Evolutionary conservation across 2,888 invertebrate species (phyloP), one percentile per base, ranked within the genome.

Genomic region (Petrolisthes cinctipes): DNA sequence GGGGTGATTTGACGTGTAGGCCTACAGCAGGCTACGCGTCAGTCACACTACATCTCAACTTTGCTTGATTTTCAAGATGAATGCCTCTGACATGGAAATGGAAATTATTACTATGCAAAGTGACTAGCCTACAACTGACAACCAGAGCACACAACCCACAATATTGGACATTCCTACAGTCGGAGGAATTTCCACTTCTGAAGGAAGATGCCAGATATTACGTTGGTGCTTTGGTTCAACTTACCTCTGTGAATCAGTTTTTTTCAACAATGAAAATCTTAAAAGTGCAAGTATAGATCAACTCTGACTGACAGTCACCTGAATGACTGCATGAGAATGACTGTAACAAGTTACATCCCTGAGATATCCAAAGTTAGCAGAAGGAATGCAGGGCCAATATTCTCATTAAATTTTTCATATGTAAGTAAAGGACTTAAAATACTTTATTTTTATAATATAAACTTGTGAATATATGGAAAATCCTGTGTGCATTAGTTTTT

Each of bases 241-340:
- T 20, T 80, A 53, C 80, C 53, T 80, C 4, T 80, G 80, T 54
- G 80, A 80, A 80, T 53, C 56, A 7, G 54, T 0, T 37, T 56
- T 56, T 80, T 56, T 80, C 80, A 17, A 78, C 9, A 23, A 23
- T 78, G 9, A 78, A 78, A 37, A 23, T 9, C 17, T 78, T 23
- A 78, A 78, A 80, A 56, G n/a, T 80, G 56, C 57, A 80, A 57
- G 56, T 80, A 80, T 17, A 80, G 80, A n/a, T 80, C 54, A 80
- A 5, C 3, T 83, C 37, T 83, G 7, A 83, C 71, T 71, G 71
- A 71, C 68, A 68, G 83, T 83, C 83, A 71, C 83, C 83, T 83
- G 5, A 83, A 71, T 71, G 71, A 83, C 71, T 51, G 73, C 83
- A 83, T 71, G 83, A 83, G 83, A 83, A 83, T 83, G 37, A 71